phyloP scores from a whole-genome alignment of 2,113 vertebrate genomes.

The Lycaon pictus region DNA sequence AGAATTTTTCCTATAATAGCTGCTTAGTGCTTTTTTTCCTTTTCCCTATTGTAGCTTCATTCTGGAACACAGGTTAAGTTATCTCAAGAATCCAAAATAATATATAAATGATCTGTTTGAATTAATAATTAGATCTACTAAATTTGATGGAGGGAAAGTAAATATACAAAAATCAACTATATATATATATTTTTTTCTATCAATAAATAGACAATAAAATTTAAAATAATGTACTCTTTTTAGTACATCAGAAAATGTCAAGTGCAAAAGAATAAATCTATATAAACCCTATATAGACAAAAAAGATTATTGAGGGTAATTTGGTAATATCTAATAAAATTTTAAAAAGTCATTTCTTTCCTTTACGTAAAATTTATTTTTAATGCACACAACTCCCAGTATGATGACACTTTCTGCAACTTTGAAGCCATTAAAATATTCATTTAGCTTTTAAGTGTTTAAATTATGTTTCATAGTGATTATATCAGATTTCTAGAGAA shows the following conservation, averaged over 20 bases:
- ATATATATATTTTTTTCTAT: not conserved
- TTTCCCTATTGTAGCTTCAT: not conserved
- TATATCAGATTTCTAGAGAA: slow-evolving; percentile 6
- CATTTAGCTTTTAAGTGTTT: not conserved
- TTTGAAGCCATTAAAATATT: not conserved
- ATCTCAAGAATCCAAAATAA: not conserved
- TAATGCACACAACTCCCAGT: not conserved
- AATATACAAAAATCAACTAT: not conserved
- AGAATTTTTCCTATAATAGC: not conserved
- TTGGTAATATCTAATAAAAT: not conserved
- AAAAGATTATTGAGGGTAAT: not conserved
- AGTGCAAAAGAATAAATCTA: not conserved
- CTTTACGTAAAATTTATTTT: not conserved
- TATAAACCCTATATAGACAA: not conserved
- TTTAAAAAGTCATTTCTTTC: not conserved
- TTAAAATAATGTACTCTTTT: not conserved
- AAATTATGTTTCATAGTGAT: not conserved
- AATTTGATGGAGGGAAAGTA: not conserved
- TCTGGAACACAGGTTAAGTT: not conserved
- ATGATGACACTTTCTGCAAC: not conserved
- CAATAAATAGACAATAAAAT: not conserved
- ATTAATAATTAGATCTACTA: not conserved
- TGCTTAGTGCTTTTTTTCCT: not conserved
- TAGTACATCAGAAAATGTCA: not conserved
- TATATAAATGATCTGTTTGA: not conserved